These are phyloP conservation scores for Penelope pileata DNA, from an alignment of 2,113 vertebrate species.

Conservation along the genomic window DNA sequence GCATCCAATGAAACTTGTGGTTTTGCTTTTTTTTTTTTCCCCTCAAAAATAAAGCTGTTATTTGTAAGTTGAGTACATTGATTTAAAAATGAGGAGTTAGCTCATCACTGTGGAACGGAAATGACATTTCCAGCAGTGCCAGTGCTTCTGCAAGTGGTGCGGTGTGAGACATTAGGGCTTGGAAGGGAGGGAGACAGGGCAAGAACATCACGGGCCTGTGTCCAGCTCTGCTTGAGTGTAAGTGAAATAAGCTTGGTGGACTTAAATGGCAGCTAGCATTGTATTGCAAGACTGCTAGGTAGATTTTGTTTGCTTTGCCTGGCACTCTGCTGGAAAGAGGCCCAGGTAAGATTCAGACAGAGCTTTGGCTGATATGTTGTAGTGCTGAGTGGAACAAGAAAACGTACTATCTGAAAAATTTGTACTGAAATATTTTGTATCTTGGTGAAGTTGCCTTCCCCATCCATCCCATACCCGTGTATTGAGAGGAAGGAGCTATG, in stretches of 20 bases:
- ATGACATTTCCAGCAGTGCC: conserved; percentile 20
- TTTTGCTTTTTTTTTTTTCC: not conserved
- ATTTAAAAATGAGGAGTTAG: conserved; percentile 35
- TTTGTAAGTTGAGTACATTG: conserved; percentile 1
- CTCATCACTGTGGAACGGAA: conserved; percentile 34
- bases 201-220: not conserved
- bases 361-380: not conserved
- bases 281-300: not conserved
- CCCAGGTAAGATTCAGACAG: not conserved
- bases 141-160: not conserved
- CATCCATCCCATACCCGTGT: not conserved
- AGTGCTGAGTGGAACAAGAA: not conserved
- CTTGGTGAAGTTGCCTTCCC: not conserved
- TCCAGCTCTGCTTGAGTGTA: not conserved
- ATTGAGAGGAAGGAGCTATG: not conserved
- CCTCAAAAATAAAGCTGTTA: not conserved
- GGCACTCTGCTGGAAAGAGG: not conserved
- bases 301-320: not conserved
- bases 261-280: not conserved
- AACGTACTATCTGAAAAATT: not conserved
- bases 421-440: not conserved
- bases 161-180: not conserved
- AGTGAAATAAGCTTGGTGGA: not conserved
- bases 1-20: conserved; percentile 4
- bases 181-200: not conserved